Evolutionary conservation across 2,888 invertebrate species (phyloP).

Genomic region (Branchellion lobata): DNA sequence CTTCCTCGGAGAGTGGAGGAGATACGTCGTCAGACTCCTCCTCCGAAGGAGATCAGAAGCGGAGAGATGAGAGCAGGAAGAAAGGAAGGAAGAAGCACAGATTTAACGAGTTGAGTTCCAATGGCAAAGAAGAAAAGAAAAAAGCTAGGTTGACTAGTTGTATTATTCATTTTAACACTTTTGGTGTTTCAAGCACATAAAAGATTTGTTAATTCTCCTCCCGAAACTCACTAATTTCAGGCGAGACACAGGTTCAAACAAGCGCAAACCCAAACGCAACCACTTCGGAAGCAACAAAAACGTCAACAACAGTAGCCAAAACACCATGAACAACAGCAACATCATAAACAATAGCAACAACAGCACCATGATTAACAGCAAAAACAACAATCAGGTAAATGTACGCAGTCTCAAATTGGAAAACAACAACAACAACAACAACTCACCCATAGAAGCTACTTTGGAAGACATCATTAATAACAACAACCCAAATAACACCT

Average conservation of each 20-base stretch:
- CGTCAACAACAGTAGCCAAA: neutral
- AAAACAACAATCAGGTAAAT: neutral
- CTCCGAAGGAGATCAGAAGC: neutral
- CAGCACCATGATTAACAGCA: neutral
- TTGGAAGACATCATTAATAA: neutral
- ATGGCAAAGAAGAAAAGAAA: neutral
- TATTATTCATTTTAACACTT: too few relatives aligned
- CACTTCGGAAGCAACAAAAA: constrained; percentile 1
- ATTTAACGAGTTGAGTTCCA: neutral
- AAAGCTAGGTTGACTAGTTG: neutral
- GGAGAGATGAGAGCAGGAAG: constrained; percentile 17
- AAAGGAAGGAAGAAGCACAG: constrained; percentile 10
- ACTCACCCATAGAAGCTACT: neutral
- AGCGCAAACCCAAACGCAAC: neutral
- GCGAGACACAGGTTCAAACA: neutral
- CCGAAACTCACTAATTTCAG: neutral
- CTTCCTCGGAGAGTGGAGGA: constrained; percentile 41
- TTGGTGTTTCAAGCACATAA: too few relatives aligned
- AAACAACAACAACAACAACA: constrained; percentile 1
- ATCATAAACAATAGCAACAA: neutral
- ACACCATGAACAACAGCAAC: neutral
- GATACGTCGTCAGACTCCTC: neutral
- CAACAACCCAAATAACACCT: too few relatives aligned
- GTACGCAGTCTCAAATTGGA: neutral
- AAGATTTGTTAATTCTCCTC: too few relatives aligned